Conservation (phyloP, 2,888 invertebrate genomes). For the Aphrophora alni region DNA sequence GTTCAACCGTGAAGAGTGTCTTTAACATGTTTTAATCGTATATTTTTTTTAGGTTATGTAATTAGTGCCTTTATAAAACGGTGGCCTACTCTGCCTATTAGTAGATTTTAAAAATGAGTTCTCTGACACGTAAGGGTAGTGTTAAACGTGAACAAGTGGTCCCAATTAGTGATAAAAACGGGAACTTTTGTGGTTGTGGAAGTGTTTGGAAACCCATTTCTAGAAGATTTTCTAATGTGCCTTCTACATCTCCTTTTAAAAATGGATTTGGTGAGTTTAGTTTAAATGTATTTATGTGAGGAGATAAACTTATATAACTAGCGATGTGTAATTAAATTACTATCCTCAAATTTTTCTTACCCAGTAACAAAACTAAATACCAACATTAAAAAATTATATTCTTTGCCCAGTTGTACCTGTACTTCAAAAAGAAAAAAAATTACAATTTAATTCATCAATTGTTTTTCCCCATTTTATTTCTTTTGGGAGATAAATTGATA, state of each 20-base stretch:
- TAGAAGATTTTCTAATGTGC: slow-evolving; percentile 20
- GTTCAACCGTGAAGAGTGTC: neutral
- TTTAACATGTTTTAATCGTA: neutral
- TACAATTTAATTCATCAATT: too few relatives aligned
- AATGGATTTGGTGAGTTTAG: slow-evolving; percentile 25
- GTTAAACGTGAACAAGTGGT: neutral
- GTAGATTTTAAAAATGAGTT: neutral
- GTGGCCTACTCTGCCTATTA: neutral
- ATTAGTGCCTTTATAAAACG: neutral
- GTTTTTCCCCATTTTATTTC: too few relatives aligned
- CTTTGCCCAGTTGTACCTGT: too few relatives aligned
- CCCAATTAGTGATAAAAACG: neutral
- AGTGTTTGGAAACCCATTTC: slow-evolving; percentile 20
- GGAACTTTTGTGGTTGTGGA: slow-evolving; percentile 28
- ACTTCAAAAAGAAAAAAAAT: too few relatives aligned
- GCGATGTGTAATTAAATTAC: too few relatives aligned
- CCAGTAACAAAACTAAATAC: too few relatives aligned
- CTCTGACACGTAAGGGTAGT: neutral
- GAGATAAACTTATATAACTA: too few relatives aligned
- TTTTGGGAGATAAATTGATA: too few relatives aligned
- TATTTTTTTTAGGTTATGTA: neutral
- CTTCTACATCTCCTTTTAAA: slow-evolving; percentile 25
- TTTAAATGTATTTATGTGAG: too few relatives aligned
- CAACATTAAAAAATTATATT: too few relatives aligned
- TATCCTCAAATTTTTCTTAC: too few relatives aligned